phyloP scores from a whole-genome alignment of 2,888 invertebrate species.

The Drosophila kanekoi region DNA sequence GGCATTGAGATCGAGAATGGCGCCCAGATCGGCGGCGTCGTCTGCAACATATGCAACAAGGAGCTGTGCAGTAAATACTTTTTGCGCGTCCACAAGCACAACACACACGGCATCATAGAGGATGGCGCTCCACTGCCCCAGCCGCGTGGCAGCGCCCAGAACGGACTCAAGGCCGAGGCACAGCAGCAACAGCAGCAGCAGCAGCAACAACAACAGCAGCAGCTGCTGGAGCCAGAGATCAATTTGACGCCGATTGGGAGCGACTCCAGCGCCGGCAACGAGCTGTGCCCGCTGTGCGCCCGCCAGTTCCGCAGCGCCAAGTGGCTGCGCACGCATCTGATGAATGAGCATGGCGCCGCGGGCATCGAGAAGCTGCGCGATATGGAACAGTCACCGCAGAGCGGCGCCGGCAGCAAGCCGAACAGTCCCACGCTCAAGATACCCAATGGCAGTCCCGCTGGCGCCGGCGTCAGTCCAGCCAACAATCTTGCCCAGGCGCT shows the following conservation, averaged over 20 bases:
- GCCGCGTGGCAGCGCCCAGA: slow-evolving; percentile 78
- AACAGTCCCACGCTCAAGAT: slow-evolving; percentile 84
- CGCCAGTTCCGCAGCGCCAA: slow-evolving; percentile 94
- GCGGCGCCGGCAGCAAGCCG: slow-evolving; percentile 75
- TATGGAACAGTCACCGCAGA: slow-evolving; percentile 65
- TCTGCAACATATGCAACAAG: slow-evolving; percentile 99
- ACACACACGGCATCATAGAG: slow-evolving; percentile 98
- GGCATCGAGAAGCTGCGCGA: slow-evolving; percentile 84
- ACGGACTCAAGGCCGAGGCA: slow-evolving; percentile 78
- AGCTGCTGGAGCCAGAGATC: slow-evolving; percentile 58
- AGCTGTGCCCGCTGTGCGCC: slow-evolving; percentile 94
- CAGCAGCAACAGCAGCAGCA: slow-evolving; percentile 53
- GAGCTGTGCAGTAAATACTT: slow-evolving; percentile 99
- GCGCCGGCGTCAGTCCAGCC: slow-evolving; percentile 71
- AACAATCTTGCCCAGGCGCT: slow-evolving; percentile 83
- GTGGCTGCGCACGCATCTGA: slow-evolving; percentile 94
- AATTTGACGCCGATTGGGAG: slow-evolving; percentile 85
- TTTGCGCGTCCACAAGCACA: slow-evolving; percentile 98
- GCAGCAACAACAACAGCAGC: slow-evolving; percentile 53
- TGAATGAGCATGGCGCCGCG: slow-evolving; percentile 92
- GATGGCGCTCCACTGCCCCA: slow-evolving; percentile 88
- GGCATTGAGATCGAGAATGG: slow-evolving; percentile 97
- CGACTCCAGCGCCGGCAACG: slow-evolving; percentile 89
- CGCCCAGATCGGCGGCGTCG: slow-evolving; percentile 96
- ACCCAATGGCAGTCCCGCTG: slow-evolving; percentile 82